A percentile compares a stretch with the other conserved stretches of the same genome.
These are phyloP conservation scores for Urocitellus parryii DNA, from an alignment of 2,113 vertebrate genomes.

Conservation along the genomic window DNA sequence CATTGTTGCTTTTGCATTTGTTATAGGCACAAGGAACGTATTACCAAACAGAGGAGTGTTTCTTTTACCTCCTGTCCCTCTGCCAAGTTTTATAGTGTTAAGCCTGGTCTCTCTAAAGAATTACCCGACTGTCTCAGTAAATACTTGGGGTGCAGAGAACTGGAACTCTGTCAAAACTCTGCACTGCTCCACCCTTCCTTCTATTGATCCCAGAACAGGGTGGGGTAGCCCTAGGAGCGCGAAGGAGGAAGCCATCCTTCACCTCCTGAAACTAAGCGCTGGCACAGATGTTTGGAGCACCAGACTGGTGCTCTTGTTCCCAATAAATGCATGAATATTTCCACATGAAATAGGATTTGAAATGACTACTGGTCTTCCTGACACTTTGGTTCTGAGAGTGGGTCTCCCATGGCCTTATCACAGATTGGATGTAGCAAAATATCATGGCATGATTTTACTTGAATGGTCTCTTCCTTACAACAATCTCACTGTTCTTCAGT, in stretches of 20 bases:
- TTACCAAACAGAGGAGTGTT: neutral
- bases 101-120: constrained; percentile 1
- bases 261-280: constrained; percentile 25
- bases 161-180: constrained; percentile 15
- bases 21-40: neutral
- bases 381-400: neutral
- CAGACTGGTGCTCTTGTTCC: neutral
- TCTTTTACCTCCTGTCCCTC: neutral
- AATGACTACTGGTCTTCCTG: neutral
- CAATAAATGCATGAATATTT: neutral
- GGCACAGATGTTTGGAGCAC: neutral
- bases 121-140: constrained; percentile 56
- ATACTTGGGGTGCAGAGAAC: constrained; percentile 64
- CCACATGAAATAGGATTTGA: neutral
- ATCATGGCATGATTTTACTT: neutral
- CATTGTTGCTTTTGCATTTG: neutral
- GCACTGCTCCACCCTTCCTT: constrained; percentile 73
- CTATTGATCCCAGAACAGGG: constrained; percentile 40
- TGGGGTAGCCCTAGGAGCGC: neutral
- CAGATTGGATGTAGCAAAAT: neutral
- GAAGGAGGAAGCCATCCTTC: constrained; percentile 52
- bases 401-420: neutral
- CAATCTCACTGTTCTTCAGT: neutral
- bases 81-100: neutral
- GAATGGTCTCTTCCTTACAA: neutral